Base-by-base conservation (phyloP, 2,113 vertebrate genomes). In the Pterocles orientalis region DNA sequence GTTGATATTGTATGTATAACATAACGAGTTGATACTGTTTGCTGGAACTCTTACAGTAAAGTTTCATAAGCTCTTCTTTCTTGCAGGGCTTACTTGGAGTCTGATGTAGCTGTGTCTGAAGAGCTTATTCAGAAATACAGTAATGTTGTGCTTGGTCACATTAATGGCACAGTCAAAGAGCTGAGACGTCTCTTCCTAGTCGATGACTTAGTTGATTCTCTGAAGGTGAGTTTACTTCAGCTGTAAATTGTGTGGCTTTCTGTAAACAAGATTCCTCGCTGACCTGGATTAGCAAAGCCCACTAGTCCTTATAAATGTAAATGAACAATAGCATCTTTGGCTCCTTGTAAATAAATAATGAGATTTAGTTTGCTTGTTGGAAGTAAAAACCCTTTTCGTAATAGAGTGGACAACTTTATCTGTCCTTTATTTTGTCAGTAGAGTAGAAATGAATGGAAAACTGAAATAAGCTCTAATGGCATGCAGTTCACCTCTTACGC, bases 191-290 rank as follows among this genome's bases (percentile, higher is more conserved):
- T 99, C 81, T 99, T 99, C 97, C 98, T 99, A 91, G 99, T 99
- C 1, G 99, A 99, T 93, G 99, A 99, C 97, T 97, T 99, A 97
- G 98, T 99, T 50, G 99, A 99, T 98, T 99, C 99, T 92, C 98
- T 99, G 95, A 99, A 99, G 99, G 99, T 99, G 98, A 97, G 97
- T 62, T 33, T 39, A 23, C 71, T 64, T 51, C 89, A 75, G 79
- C 77, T 36, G 45, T 14, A 21, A 57, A 19, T 18, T 41, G 41
- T 41, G 18, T 20, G 47, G 69, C 75, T 62, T n/a, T 34, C 20
- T 43, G 16, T 14, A 41, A 54, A 43, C 16, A 9, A 9, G 16
- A 2, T 14, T 34, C 29, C 80, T 24, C 65, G 58, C 79, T 73
- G 58, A 41, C 15, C 71, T 25, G 4, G 41, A 7, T 25, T 24